Percentiles rank a stretch among this genome's conserved stretches.
phyloP scores from a whole-genome alignment of 2,113 vertebrate species.

The Pelmatolapia mariae region DNA sequence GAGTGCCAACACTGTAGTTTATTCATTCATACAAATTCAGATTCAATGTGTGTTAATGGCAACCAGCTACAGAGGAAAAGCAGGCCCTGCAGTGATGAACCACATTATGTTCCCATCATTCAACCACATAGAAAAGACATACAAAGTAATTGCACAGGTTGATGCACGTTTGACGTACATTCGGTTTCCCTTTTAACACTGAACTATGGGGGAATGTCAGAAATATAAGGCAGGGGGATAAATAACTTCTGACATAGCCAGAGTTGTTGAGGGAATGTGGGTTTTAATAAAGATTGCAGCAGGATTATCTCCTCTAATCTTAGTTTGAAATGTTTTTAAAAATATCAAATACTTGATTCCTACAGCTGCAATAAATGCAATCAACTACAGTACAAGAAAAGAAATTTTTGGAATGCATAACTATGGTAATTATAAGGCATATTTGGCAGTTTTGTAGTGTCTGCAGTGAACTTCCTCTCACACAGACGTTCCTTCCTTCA shows the following conservation, averaged over 20 bases:
- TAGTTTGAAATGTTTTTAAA: conserved; percentile 53
- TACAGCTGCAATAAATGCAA: conserved; percentile 56
- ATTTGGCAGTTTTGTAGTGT: conserved; percentile 67
- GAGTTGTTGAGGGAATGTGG: conserved; percentile 64
- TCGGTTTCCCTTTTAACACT: conserved; percentile 78
- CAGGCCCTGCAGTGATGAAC: conserved; percentile 52
- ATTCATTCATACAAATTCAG: conserved; percentile 67
- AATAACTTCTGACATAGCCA: conserved; percentile 70
- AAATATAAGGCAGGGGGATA: conserved; percentile 60
- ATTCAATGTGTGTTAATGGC: conserved; percentile 46
- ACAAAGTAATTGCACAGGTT: conserved; percentile 76
- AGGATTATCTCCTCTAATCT: conserved; percentile 30
- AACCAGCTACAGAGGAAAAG: conserved; percentile 55
- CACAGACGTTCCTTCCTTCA: conserved; percentile 76
- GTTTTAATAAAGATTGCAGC: conserved; percentile 47
- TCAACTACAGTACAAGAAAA: conserved; percentile 65
- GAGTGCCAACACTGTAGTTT: conserved; percentile 67
- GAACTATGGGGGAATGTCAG: conserved; percentile 55
- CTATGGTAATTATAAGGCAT: conserved; percentile 74
- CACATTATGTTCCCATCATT: conserved; percentile 60
- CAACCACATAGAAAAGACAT: conserved; percentile 66
- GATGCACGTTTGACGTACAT: conserved; percentile 70
- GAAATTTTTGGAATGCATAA: conserved; percentile 71
- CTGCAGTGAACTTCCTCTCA: conserved; percentile 35
- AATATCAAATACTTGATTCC: conserved; percentile 43